Base-by-base conservation (phyloP, 2,888 invertebrate genomes). In the Trichopria drosophilae region DNA sequence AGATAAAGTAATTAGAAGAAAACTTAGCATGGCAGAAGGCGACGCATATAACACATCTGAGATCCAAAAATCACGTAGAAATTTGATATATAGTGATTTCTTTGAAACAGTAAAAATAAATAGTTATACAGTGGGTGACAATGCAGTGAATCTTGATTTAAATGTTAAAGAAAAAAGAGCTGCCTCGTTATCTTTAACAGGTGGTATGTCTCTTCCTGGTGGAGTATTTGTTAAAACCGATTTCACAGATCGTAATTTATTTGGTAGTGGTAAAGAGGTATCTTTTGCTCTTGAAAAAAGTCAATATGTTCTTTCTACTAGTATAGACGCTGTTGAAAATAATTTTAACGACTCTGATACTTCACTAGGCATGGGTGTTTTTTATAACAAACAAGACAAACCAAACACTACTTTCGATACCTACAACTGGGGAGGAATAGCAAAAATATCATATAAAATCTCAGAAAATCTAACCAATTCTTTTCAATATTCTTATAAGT, bases 31-130 rank as follows among this genome's bases (percentile, higher is more conserved):
- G 26, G 43, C 34, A 34, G 43, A 43, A 43, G 43, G 43, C 26
- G 43, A 43, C 35, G 34, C 43, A 35, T 43, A 43, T 32, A 43
- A 43, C 35, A 42, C 24, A 42, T 42, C 42, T 42, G 43, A 34
- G 43, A 34, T 34, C 35, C 34, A 34, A 43, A 32, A 34, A 34
- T 34, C 43, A 43, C 32, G 43, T 34, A 34, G 24, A 32, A 43
- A 43, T 34, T 35, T 34, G 35, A 34, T 43, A 24, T 34, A 35
- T 43, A 32, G 32, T 43, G 34, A 34, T 32, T 32, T 34, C 24
- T 43, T 43, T 43, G 34, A 43, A 34, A 34, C 32, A 43, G 43
- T 34, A 16, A 43, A 43, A 43, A 32, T 42, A 42, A 42, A 42
- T 42, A 42, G 23, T 42, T 42, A 42, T 18, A 26, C 43, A 32